Evolutionary conservation across 2,888 invertebrate species (phyloP).

Genomic region (Amiota communis): DNA sequence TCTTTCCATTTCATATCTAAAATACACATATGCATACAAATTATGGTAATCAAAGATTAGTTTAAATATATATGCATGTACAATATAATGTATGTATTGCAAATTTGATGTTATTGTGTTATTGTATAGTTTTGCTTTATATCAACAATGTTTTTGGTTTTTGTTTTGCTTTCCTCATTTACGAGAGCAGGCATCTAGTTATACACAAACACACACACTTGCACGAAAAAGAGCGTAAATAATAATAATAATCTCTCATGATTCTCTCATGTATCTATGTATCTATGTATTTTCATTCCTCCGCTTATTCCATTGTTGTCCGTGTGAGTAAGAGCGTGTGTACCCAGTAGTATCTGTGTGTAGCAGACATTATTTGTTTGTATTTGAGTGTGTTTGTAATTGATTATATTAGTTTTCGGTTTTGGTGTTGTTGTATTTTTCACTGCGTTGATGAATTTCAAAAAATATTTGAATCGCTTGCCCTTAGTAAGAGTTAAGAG

Average conservation of each 20-base stretch:
- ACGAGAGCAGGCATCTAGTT: conserved; percentile 43
- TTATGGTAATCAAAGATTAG: too few species aligned
- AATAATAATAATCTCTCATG: too few species aligned
- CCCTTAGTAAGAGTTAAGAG: conserved; percentile 70
- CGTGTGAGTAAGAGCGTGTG: conserved; percentile 41
- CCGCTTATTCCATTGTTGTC: conserved; percentile 34
- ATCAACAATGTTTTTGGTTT: conserved; percentile 55
- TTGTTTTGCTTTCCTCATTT: conserved; percentile 65
- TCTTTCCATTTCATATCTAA: too few species aligned
- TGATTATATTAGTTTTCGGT: conserved; percentile 71
- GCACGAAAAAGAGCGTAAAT: not conserved
- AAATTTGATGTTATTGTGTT: conserved; percentile 19
- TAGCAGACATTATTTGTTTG: too few species aligned
- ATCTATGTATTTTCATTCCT: conserved; percentile 47
- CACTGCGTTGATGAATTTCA: conserved; percentile 66
- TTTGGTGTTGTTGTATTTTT: conserved; percentile 42
- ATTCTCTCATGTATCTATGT: not conserved
- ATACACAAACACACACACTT: conserved; percentile 37
- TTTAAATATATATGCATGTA: too few species aligned
- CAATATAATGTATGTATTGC: not conserved
- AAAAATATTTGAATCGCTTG: conserved; percentile 72
- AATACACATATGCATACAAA: too few species aligned
- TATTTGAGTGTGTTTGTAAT: conserved; percentile 63
- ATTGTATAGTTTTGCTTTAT: conserved; percentile 30
- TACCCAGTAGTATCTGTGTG: conserved; percentile 17